Base-by-base conservation (phyloP, 1,140 invertebrate species). In the Megathymus violae region DNA sequence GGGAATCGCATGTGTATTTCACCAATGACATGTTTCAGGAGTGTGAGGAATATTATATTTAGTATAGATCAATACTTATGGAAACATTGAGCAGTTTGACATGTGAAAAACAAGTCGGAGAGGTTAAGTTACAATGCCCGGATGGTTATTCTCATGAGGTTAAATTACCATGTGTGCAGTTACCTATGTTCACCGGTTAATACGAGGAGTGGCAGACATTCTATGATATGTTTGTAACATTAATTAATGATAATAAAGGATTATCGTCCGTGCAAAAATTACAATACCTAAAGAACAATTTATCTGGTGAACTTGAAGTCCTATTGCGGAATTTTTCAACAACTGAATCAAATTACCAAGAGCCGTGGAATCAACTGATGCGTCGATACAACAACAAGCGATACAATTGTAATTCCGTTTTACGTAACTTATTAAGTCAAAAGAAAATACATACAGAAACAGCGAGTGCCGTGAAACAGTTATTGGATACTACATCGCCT, bases 321-420 rank as follows among this genome's bases (percentile, higher is more conserved):
- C 36, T 72, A 7, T 5, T 69, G 25, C 25, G 56, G 14, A 63
- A 69, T 62, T 51, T 54, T 36, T 38, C 59, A 11, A 71, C 48
- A 0, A 74, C 71, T 9, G 51, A 65, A 9, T 17, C n/a, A 3
- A 76, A 76, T 50, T 71, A 76, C 34, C 16, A 51, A 4, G 67
- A 74, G 19, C 64, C 71, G 0, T 76, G 67, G 67, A 56, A 44
- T 9, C 48, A 69, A 19, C 34, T 76, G 31, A 9, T 41, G 15
- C 44, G 52, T 34, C 27, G 70, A 9, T 76, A 76, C 22, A 62
- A 76, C 15, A 76, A 73, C 36, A 69, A 64, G 19, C 34, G 61
- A 9, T 71, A 51, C 14, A 69, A 67, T 19, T 48, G 27, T 5
- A 74, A 74, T 51, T 51, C 43, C 5, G 43, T 71, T n/a, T 43